Percentiles rank a stretch among this genome's conserved stretches.
These are phyloP conservation scores for Pentalonia nigronervosa DNA, from an alignment of 1,140 invertebrate genomes.

Conservation along the genomic window DNA sequence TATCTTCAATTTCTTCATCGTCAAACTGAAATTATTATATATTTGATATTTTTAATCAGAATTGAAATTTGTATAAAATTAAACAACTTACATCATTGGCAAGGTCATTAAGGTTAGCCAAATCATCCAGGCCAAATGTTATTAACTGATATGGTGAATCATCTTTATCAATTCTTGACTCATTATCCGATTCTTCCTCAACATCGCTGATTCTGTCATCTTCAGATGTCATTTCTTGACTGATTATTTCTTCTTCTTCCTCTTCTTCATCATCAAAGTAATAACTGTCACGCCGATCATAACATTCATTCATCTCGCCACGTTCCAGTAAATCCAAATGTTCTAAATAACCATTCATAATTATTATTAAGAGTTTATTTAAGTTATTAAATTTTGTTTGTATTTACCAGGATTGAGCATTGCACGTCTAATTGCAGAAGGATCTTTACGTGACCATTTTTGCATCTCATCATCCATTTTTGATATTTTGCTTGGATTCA, in stretches of 20 bases:
- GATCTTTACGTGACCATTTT: constrained; percentile 95
- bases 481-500: constrained; percentile 90
- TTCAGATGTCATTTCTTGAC: constrained; percentile 47
- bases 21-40: constrained; percentile 35
- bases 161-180: constrained; percentile 43
- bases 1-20: constrained; percentile 48
- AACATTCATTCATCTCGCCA: constrained; percentile 79
- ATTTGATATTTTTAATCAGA: background rate
- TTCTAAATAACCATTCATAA: constrained; percentile 66
- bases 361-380: background rate
- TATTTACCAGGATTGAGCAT: constrained; percentile 85
- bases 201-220: constrained; percentile 50
- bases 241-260: constrained; percentile 64
- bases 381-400: background rate
- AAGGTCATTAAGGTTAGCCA: constrained; percentile 53
- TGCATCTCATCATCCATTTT: constrained; percentile 98
- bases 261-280: constrained; percentile 66
- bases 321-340: constrained; percentile 81
- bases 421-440: constrained; percentile 80
- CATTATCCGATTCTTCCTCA: constrained; percentile 54
- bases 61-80: background rate
- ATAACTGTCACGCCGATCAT: constrained; percentile 68
- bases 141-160: constrained; percentile 53
- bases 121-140: constrained; percentile 50
- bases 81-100: constrained; percentile 41